Base-by-base conservation (phyloP, 2,797 vertebrate species). In the Esox masquinongy region DNA sequence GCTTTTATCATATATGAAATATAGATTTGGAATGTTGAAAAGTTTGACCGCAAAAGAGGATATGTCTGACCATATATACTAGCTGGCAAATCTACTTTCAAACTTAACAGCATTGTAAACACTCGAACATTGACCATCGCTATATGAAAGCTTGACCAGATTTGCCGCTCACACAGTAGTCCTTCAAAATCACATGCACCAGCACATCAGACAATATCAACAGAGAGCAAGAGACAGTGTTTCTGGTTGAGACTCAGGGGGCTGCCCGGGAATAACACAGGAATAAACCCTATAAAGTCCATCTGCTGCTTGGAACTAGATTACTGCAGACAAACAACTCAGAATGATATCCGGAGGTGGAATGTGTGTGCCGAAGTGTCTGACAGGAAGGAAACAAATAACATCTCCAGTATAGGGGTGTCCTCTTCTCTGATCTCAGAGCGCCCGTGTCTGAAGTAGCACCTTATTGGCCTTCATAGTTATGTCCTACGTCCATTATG, bases 241-340 rank as follows among this genome's bases (percentile, higher is more conserved):
- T 59, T 47, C 47, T 47, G 59, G 22, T 17, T 63, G 59, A 26
- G 36, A 63, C 43, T 36, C 68, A 19, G 49, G 74, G 74, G 74
- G 56, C 26, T 24, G 74, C 56, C 26, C 11, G 43, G 56, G 43
- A 71, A 39, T 56, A 72, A 66, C 59, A 74, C 71, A 36, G 61
- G 43, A 24, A 53, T 72, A 81, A 79, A 79, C 75, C 72, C 63
- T 29, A 64, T 73, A 79, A 79, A 79, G 71, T 75, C 63, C 22
- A 64, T 73, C 66, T 73, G 43, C 64, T 70, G 22, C 61, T 51
- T 61, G 26, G 72, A 81, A 79, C 67, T 47, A 70, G 67, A 81
- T 73, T 72, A 75, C 24, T 22, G 29, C 29, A 61, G 51, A 69
- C 71, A 74, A 69, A 68, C 70, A 50, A 39, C 36, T 34, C 5